Base-by-base conservation (phyloP, 2,888 invertebrate genomes). In the Acholoe squamosa region DNA sequence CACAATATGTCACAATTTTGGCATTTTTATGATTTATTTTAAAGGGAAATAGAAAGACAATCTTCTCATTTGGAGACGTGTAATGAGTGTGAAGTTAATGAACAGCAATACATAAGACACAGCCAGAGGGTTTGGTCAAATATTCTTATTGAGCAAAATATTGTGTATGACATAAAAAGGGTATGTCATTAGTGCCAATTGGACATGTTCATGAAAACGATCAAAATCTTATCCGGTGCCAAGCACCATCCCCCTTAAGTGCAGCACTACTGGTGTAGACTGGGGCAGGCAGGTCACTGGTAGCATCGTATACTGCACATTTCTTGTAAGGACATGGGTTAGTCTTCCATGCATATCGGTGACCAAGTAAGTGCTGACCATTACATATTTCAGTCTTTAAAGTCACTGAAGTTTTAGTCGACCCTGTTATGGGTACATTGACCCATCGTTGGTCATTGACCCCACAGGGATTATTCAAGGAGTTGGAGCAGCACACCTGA, bases 281-380 rank as follows among this genome's bases (percentile, higher is more conserved):
- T 7, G 92, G 92, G n/a, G 91, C 92, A 22, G 92, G 92, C 10
- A 92, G 90, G 16, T 84, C 43, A 34, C 90, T 91, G 71, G 90
- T 90, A 25, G 51, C 54, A 43, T 90, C 90, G 89, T 92, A 92
- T 33, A 92, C 56, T 56, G 92, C 43, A 43, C 92, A 92, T 31
- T 71, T 31, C 54, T 90, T 52, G 33, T 90, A 56, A 16, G 52
- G 54, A 67, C 92, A 92, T 0, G 92, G 92, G 22, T 90, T 67
- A n/a, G 89, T 89, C 54, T 90, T 67, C 92, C 92, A 92, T 25
- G 84, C 31, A 31, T 92, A 92, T 0, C 92, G 88, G 34, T 71
- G 71, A 16, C 28, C 71, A 25, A 71, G 71, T 14, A 71, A 14
- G 7, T 71, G 71, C 71, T 71, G 28, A n/a, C 28, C 25, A 0